These are phyloP conservation scores for Sphinx pinastri DNA, from an alignment of 2,888 invertebrate genomes.

Conservation along the genomic window DNA sequence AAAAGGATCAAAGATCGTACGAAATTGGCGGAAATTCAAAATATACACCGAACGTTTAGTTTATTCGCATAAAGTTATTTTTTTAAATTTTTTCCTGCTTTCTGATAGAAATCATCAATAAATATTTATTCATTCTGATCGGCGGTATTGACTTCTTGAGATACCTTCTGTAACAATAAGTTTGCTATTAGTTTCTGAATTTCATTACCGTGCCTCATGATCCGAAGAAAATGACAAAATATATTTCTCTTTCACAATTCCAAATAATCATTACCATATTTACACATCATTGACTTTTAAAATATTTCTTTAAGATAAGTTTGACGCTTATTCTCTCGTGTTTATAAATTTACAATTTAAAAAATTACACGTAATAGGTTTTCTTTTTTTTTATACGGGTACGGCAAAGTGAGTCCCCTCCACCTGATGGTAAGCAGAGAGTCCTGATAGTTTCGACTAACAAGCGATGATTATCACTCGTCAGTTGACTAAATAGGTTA, in stretches of 20 bases:
- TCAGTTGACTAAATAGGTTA: too few relatives aligned
- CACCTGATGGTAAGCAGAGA: too few relatives aligned
- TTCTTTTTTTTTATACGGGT: too few relatives aligned
- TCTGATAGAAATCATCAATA: slow-evolving; percentile 37
- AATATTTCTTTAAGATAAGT: neutral
- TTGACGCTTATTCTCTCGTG: too few relatives aligned
- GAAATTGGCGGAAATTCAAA: slow-evolving; percentile 1
- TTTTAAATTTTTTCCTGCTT: neutral
- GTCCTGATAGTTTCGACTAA: too few relatives aligned
- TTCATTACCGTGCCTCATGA: slow-evolving; percentile 40
- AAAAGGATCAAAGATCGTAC: slow-evolving; percentile 12
- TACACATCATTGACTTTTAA: neutral
- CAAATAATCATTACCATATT: neutral
- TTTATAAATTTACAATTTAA: too few relatives aligned
- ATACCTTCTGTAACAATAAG: slow-evolving; percentile 43
- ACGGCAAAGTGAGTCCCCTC: too few relatives aligned
- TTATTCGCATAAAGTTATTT: neutral
- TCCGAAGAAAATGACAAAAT: slow-evolving; percentile 40
- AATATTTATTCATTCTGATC: slow-evolving; percentile 46
- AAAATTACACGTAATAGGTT: too few relatives aligned
- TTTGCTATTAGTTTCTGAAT: slow-evolving; percentile 45
- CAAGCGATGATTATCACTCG: too few relatives aligned
- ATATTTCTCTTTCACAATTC: slow-evolving; percentile 26
- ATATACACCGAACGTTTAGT: neutral
- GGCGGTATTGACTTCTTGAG: slow-evolving; percentile 43